Conservation (phyloP, 2,797 vertebrate species). For the Lateolabrax maculatus region DNA sequence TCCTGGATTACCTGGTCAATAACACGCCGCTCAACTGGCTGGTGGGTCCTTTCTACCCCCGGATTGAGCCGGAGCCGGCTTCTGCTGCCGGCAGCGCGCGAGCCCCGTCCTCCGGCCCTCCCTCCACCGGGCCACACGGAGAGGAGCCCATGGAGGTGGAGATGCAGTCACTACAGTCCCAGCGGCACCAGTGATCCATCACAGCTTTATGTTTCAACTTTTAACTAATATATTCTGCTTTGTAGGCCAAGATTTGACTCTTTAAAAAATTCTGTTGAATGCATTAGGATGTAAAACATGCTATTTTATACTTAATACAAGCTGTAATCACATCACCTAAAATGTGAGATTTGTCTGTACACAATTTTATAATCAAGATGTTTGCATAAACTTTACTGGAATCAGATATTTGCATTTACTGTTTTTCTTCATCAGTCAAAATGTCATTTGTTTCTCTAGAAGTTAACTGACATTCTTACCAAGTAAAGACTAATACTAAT, state of each 20-base stretch:
- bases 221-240: neutral
- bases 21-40: conserved; percentile 98
- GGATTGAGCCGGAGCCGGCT: conserved; percentile 37
- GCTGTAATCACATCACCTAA: neutral
- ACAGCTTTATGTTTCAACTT: neutral
- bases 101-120: neutral
- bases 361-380: neutral
- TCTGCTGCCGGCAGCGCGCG: neutral
- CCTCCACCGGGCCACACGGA: neutral
- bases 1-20: conserved; percentile 97
- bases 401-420: neutral
- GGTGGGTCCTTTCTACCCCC: conserved; percentile 96
- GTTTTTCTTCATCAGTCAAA: neutral
- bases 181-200: conserved; percentile 16
- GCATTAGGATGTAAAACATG: neutral
- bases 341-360: neutral
- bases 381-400: conserved; percentile 10
- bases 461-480: neutral
- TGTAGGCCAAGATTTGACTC: neutral
- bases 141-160: conserved; percentile 56
- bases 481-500: neutral
- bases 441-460: neutral
- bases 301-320: conserved; percentile 8
- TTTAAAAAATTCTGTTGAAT: neutral
- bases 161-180: conserved; percentile 56